These are phyloP conservation scores for Orgyia antiqua DNA, from an alignment of 2,888 invertebrate species.

Conservation along the genomic window DNA sequence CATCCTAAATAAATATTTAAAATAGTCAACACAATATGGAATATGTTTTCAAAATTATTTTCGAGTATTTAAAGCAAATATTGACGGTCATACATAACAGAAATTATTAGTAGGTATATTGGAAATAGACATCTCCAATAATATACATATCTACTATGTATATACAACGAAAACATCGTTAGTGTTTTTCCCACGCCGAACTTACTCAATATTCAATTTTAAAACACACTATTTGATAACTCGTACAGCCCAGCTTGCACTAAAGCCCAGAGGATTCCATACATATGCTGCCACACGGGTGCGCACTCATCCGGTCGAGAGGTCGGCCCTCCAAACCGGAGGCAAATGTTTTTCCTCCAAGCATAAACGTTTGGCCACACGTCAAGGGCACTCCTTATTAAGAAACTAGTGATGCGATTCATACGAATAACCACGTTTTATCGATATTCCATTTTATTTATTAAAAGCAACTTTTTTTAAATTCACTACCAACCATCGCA, in stretches of 20 bases:
- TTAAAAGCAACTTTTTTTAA: no score
- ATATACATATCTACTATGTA: no score
- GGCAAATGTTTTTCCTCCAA: conserved; percentile 40
- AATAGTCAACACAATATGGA: no score
- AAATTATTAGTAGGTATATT: no score
- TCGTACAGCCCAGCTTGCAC: conserved; percentile 1
- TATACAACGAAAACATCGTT: no score
- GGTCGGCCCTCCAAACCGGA: conserved; percentile 37
- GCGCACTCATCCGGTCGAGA: conserved; percentile 43
- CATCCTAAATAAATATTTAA: no score
- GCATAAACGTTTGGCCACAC: conserved; percentile 43
- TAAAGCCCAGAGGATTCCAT: conserved; percentile 2
- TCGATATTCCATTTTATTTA: neutral
- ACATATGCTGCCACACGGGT: conserved; percentile 22
- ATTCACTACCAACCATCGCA: no score
- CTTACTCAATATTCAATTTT: neutral
- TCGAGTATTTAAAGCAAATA: no score
- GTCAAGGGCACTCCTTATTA: conserved; percentile 35
- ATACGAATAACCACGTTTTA: neutral
- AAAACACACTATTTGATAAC: neutral
- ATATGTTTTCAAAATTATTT: no score
- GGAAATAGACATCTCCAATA: no score
- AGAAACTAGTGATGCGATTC: conserved; percentile 19
- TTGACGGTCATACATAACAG: no score
- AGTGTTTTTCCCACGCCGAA: conserved; percentile 1